These are phyloP conservation scores for Altica lythri DNA, from an alignment of 2,888 invertebrate genomes.

Conservation along the genomic window DNA sequence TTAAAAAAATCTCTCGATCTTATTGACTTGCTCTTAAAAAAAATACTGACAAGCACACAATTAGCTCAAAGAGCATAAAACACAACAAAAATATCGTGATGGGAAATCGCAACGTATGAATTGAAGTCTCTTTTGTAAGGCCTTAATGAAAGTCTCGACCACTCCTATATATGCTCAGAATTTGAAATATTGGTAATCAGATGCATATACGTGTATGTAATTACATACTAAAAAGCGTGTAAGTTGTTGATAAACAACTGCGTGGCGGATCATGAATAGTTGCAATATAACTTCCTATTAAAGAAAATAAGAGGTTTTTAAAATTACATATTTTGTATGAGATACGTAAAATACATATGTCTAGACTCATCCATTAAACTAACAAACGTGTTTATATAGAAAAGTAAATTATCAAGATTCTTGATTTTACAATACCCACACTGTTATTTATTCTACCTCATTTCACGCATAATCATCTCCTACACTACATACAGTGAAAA, in stretches of 20 bases:
- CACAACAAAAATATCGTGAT: conserved; percentile 26
- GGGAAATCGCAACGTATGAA: conserved; percentile 24
- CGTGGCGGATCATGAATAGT: conserved; percentile 4
- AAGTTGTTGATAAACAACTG: conserved; percentile 15
- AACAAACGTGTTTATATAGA: too few relatives aligned
- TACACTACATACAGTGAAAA: too few relatives aligned
- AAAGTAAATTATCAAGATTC: too few relatives aligned
- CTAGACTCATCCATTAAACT: conserved; percentile 1
- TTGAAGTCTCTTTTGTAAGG: conserved; percentile 21
- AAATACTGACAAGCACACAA: background rate
- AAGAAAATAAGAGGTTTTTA: conserved; percentile 3
- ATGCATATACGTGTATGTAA: conserved; percentile 19
- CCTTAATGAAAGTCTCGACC: conserved; percentile 20
- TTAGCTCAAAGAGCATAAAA: conserved; percentile 1
- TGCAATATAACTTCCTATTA: conserved; percentile 4
- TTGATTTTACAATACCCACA: too few relatives aligned
- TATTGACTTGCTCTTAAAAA: background rate
- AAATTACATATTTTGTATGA: background rate
- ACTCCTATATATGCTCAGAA: conserved; percentile 20
- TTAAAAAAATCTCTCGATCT: background rate
- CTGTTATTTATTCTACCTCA: too few relatives aligned
- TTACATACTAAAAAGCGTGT: conserved; percentile 25
- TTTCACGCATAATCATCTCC: too few relatives aligned
- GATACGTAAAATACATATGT: background rate
- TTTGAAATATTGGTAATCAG: conserved; percentile 26